These are phyloP conservation scores for Pomacea maculata DNA, from an alignment of 1,140 invertebrate species.

Conservation along the genomic window DNA sequence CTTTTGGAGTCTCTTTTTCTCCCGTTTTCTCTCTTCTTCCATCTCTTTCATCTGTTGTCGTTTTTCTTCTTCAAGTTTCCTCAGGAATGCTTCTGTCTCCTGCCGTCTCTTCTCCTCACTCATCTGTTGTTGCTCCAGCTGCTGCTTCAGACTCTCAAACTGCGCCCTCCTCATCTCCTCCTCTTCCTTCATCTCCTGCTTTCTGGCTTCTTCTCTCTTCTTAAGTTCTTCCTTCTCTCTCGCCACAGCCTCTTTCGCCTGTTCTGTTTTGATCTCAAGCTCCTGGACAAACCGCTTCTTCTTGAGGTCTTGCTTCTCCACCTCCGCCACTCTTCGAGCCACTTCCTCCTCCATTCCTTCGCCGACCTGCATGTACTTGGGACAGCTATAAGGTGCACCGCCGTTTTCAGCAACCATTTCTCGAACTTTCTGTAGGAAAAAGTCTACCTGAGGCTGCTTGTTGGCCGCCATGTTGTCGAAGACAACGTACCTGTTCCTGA, in stretches of 20 bases:
- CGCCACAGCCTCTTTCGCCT: not conserved
- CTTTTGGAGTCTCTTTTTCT: not conserved
- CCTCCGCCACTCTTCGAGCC: not conserved
- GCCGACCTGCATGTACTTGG: conserved; percentile 16
- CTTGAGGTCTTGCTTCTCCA: conserved; percentile 8
- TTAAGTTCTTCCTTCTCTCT: not conserved
- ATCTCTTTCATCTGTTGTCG: not conserved
- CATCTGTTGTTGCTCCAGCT: not conserved
- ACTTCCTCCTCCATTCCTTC: conserved; percentile 21
- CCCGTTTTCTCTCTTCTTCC: not conserved
- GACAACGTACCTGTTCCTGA: not conserved
- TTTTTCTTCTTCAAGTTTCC: not conserved
- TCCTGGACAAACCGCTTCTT: conserved; percentile 10
- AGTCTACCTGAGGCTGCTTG: not conserved
- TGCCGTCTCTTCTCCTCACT: not conserved
- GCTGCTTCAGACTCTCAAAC: not conserved
- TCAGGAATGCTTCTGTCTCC: not conserved
- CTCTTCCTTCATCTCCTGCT: conserved; percentile 1
- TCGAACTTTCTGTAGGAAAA: not conserved
- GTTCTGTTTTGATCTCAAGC: not conserved
- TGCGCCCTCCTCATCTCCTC: not conserved
- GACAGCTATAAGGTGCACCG: conserved; percentile 8
- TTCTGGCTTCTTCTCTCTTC: not conserved
- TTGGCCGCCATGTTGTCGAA: conserved; percentile 19
- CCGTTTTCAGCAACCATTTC: not conserved